Conservation (phyloP, 2,113 vertebrate genomes). For the Pollachius pollachius region DNA sequence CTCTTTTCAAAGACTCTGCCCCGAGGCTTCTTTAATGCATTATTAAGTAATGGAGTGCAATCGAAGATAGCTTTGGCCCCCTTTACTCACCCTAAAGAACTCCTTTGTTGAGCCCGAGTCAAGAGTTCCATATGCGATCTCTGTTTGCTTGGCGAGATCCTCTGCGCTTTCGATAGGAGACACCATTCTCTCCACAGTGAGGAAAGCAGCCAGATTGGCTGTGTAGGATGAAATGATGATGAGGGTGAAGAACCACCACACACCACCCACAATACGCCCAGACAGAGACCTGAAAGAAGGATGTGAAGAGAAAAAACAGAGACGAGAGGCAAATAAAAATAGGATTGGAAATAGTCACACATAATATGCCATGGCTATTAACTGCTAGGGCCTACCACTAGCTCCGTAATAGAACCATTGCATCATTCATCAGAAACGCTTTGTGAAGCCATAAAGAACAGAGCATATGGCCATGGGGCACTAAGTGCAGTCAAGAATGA, state of each 20-base stretch:
- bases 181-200: constrained; percentile 99
- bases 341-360: constrained; percentile 41
- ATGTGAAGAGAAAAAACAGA: constrained; percentile 18
- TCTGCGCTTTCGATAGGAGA: constrained; percentile 99
- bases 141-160: constrained; percentile 98
- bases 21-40: background rate
- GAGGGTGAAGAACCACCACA: constrained; percentile 99
- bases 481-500: background rate
- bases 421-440: background rate
- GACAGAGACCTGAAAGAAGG: constrained; percentile 88
- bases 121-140: constrained; percentile 98
- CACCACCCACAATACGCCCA: constrained; percentile 96
- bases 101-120: constrained; percentile 99
- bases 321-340: constrained; percentile 21
- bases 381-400: background rate
- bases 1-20: background rate
- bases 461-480: background rate
- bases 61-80: background rate
- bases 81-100: constrained; percentile 96
- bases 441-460: background rate
- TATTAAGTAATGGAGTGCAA: too few relatives aligned
- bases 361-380: constrained; percentile 35
- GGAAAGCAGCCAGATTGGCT: constrained; percentile 98
- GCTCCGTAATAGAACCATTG: background rate
- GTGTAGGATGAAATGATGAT: constrained; percentile 99